Base-by-base conservation (phyloP, 2,113 vertebrate genomes). In the Pongo abelii region DNA sequence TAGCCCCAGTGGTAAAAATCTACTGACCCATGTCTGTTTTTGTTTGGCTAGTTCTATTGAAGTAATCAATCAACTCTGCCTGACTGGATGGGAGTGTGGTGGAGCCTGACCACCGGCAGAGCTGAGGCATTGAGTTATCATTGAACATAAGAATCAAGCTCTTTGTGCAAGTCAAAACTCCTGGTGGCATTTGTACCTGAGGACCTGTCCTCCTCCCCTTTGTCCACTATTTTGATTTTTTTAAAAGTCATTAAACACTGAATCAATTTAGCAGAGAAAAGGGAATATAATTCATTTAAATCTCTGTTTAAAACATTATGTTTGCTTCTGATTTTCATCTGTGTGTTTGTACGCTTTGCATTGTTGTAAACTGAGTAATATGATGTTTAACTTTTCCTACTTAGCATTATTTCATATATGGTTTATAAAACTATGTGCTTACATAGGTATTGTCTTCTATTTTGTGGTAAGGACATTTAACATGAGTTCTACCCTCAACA, bases 121-220 rank as follows among this genome's bases (percentile, higher is more conserved):
- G 97, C 98, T 97, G 91, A 92, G 98, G 84, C 90, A 84, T 74
- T 90, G 93, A 98, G 97, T 98, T 97, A 91, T 98, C 95, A 79
- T 74, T 72, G 87, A 95, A 70, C 61, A 13, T 70, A 90, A 98
- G 93, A 98, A 35, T 80, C 32, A 77, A 70, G 57, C 97, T 90
- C 77, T 96, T 88, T 94, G 77, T 93, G 93, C 89, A 91, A 96
- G 52, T 90, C 83, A 61, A 48, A 86, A 12, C 38, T 94, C 96
- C 64, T 61, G 92, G 81, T 84, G 88, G 67, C 88, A 43, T 95
- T 88, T 95, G 84, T 91, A 78, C 87, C 75, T 83, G 70, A 84
- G 40, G 50, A 22, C 23, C 57, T 91, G 10, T 83, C 89, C 74
- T 59, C 84, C 43, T 30, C 38, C 17, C 3, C 8, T 84, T 52